phyloP scores from a whole-genome alignment of 2,888 invertebrate species.

The Cephus pygmeus region DNA sequence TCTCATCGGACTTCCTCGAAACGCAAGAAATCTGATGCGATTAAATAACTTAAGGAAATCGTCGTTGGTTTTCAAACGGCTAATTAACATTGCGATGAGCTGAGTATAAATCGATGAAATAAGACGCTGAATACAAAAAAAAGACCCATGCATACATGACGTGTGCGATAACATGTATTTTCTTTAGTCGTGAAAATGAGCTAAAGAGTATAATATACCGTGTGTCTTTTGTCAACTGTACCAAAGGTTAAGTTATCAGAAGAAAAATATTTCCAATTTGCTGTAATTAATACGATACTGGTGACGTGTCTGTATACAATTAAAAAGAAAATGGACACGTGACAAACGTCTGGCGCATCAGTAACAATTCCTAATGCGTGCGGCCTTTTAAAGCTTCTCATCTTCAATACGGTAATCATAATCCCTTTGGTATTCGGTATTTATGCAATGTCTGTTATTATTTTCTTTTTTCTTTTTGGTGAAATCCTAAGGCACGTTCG shows the following conservation, averaged over 20 bases:
- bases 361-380: background rate
- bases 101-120: conserved; percentile 9
- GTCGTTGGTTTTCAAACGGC: background rate
- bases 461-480: background rate
- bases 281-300: background rate
- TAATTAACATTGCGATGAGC: conserved; percentile 17
- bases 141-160: background rate
- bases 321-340: background rate
- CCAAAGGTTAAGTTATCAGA: background rate
- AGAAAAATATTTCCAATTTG: background rate
- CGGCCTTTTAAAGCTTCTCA: background rate
- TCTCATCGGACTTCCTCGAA: background rate
- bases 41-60: background rate
- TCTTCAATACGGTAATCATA: conserved; percentile 2
- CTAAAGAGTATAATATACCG: background rate
- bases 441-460: conserved; percentile 17
- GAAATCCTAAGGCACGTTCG: background rate
- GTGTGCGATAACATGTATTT: background rate
- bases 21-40: background rate
- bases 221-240: background rate
- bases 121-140: background rate
- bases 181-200: background rate
- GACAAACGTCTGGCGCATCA: background rate
- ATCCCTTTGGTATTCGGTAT: conserved; percentile 35
- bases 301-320: background rate